A percentile compares a stretch with the other conserved stretches of the same genome.
Conservation (phyloP, 1,140 invertebrate genomes). For the Catajapyx aquilonaris region DNA sequence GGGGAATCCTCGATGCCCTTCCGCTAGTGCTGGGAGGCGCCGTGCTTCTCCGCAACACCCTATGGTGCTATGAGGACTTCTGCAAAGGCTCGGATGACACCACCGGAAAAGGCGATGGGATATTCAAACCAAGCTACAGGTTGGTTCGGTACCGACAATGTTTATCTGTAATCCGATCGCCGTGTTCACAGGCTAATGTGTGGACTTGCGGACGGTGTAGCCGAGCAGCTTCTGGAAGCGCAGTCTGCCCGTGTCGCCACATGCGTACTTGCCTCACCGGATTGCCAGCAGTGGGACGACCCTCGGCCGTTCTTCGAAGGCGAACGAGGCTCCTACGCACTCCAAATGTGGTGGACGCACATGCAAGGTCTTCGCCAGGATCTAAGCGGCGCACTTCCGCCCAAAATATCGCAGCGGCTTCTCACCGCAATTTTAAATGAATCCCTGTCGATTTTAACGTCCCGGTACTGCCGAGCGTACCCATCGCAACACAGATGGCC, state of each 20-base stretch:
- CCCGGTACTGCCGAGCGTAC: too few species aligned
- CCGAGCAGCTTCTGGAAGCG: conserved; percentile 50
- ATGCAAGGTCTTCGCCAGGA: conserved; percentile 56
- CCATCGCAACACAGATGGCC: background rate
- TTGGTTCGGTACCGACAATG: too few species aligned
- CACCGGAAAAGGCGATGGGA: too few species aligned
- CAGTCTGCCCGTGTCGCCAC: conserved; percentile 49
- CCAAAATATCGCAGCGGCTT: conserved; percentile 54
- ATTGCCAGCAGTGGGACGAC: conserved; percentile 42
- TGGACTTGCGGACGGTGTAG: conserved; percentile 57
- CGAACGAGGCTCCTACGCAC: conserved; percentile 45
- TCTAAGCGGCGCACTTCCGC: conserved; percentile 56
- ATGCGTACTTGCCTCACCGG: conserved; percentile 54
- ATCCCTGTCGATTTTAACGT: conserved; percentile 51
- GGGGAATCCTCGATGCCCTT: conserved; percentile 51
- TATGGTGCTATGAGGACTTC: conserved; percentile 44
- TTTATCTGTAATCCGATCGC: too few species aligned
- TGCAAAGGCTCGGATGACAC: too few species aligned
- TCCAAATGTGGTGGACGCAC: conserved; percentile 70
- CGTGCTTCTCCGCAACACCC: conserved; percentile 46
- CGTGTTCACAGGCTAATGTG: too few species aligned
- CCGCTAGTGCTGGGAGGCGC: conserved; percentile 55
- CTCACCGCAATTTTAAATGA: conserved; percentile 61
- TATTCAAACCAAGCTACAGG: too few species aligned
- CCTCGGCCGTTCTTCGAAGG: conserved; percentile 36